phyloP scores from a whole-genome alignment of 2,888 invertebrate species.

The Heliconius cydno region DNA sequence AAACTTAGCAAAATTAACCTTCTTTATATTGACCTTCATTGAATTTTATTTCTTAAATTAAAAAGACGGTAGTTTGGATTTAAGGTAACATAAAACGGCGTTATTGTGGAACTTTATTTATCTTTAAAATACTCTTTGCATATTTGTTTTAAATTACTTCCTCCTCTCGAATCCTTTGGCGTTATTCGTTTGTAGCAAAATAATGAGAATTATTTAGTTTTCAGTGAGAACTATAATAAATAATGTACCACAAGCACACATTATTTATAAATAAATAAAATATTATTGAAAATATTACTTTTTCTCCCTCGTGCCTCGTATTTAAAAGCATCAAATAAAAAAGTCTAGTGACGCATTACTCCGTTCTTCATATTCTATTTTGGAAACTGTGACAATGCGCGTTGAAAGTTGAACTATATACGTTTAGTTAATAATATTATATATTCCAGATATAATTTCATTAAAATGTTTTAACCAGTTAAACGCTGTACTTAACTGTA shows the following conservation, averaged over 20 bases:
- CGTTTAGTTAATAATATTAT: no score
- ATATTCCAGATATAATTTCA: no score
- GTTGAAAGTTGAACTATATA: not conserved
- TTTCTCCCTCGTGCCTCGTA: not conserved
- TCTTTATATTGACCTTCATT: not conserved
- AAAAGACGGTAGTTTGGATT: not conserved
- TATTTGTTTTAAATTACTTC: not conserved
- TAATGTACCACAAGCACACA: not conserved
- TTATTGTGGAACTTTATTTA: not conserved
- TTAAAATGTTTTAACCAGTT: not conserved
- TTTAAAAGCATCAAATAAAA: not conserved
- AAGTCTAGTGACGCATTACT: not conserved
- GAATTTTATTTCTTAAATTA: not conserved
- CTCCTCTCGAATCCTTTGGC: not conserved
- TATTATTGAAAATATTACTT: not conserved
- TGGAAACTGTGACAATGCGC: no score
- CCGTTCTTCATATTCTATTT: not conserved
- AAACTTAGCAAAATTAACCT: not conserved
- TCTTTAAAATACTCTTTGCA: no score
- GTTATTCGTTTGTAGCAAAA: no score
- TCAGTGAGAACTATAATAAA: not conserved
- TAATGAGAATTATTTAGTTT: not conserved
- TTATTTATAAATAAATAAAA: not conserved
- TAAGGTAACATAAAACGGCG: not conserved
- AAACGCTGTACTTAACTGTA: not conserved